Percentiles rank a stretch among this genome's conserved stretches.
phyloP scores from a whole-genome alignment of 2,797 vertebrate species.

The Lacerta bilineata region DNA sequence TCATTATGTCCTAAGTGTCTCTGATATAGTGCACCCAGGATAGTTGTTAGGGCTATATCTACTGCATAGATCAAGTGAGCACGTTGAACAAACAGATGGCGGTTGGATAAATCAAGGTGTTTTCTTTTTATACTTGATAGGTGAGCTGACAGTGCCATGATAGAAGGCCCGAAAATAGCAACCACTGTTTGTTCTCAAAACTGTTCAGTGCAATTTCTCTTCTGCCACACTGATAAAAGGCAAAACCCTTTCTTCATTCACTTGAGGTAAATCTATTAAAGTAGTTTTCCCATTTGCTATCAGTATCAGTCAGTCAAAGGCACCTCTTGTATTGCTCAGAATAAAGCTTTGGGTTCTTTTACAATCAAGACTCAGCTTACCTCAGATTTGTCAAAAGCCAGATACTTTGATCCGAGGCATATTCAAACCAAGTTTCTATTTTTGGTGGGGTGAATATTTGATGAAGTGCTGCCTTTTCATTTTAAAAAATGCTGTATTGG shows the following conservation, averaged over 20 bases:
- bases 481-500: not conserved
- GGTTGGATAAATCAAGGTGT: conserved; percentile 58
- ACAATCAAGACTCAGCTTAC: conserved; percentile 9
- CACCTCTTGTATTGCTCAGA: not conserved
- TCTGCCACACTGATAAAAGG: conserved; percentile 19
- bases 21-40: conserved; percentile 52
- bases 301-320: conserved; percentile 22
- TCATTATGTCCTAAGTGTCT: conserved; percentile 54
- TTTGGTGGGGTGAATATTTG: not conserved
- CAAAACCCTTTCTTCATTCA: conserved; percentile 35
- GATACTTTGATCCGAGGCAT: not conserved
- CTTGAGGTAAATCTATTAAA: conserved; percentile 22
- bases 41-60: conserved; percentile 45
- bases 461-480: not conserved
- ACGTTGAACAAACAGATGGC: conserved; percentile 55
- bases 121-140: conserved; percentile 58
- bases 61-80: conserved; percentile 49
- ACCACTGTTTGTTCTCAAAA: conserved; percentile 48
- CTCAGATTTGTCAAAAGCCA: not conserved
- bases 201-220: conserved; percentile 40
- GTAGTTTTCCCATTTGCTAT: conserved; percentile 24
- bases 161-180: conserved; percentile 48
- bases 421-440: not conserved
- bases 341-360: conserved; percentile 5
- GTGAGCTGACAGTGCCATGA: conserved; percentile 47